Percentiles rank a stretch among this genome's conserved stretches.
phyloP scores from a whole-genome alignment of 2,888 invertebrate species.

The Hololepta plana region DNA sequence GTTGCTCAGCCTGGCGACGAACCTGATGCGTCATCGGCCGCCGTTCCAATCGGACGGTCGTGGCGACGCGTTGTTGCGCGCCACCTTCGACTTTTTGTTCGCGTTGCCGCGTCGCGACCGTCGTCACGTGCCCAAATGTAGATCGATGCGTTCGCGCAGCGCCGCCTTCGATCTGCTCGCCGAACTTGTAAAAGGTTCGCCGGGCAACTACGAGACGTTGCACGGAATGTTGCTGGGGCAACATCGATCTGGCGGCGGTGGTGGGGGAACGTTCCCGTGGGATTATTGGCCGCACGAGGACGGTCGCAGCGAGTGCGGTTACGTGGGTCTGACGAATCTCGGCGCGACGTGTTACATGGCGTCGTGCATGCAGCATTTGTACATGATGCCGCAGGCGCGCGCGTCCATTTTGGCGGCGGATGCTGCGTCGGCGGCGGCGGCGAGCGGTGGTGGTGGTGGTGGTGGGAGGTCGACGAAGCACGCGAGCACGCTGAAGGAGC shows the following conservation, averaged over 20 bases:
- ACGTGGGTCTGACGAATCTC: conserved; percentile 84
- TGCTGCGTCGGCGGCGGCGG: conserved; percentile 42
- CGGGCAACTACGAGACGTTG: conserved; percentile 70
- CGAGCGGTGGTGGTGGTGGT: too few species aligned
- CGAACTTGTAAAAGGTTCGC: conserved; percentile 68
- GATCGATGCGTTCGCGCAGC: conserved; percentile 73
- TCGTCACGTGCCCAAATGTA: conserved; percentile 82
- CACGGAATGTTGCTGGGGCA: conserved; percentile 71
- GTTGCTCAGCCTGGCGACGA: conserved; percentile 68
- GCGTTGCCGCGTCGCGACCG: conserved; percentile 74
- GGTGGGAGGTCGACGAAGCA: conserved; percentile 58
- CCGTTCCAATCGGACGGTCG: conserved; percentile 66
- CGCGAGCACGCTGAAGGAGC: conserved; percentile 62
- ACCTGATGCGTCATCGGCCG: conserved; percentile 75
- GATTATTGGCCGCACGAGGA: conserved; percentile 97
- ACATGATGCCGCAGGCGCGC: conserved; percentile 91
- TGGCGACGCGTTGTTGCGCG: conserved; percentile 47
- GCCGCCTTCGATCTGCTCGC: conserved; percentile 83
- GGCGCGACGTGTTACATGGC: conserved; percentile 98
- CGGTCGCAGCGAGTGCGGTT: conserved; percentile 84
- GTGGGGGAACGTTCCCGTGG: conserved; percentile 60
- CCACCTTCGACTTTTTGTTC: conserved; percentile 73
- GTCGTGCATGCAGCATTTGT: conserved; percentile 90
- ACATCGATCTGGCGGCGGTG: conserved; percentile 51
- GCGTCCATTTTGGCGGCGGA: conserved; percentile 66